A percentile compares a stretch with the other conserved stretches of the same genome.
Conservation (phyloP, 1,140 invertebrate species). For the Bombus fervidus region DNA sequence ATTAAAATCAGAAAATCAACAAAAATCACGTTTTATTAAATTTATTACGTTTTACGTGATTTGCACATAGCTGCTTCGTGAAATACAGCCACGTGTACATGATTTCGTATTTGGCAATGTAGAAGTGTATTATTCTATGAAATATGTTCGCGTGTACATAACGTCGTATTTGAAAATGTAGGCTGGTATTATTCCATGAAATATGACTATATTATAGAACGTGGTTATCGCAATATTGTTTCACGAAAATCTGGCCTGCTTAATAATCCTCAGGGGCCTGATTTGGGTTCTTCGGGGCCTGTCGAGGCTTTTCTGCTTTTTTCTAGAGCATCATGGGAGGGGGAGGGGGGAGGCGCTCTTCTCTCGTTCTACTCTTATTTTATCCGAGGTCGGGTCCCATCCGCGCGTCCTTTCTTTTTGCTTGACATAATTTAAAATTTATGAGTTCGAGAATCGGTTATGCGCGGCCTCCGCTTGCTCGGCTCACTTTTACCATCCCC, state of each 20-base stretch:
- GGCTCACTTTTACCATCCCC: constrained; percentile 56
- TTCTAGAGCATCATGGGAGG: constrained; percentile 56
- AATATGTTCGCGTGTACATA: too few species aligned
- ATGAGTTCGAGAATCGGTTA: constrained; percentile 80
- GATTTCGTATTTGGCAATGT: too few species aligned
- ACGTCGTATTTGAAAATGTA: too few species aligned
- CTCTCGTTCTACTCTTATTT: constrained; percentile 64
- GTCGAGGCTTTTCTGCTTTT: constrained; percentile 61
- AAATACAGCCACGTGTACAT: too few species aligned
- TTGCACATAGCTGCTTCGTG: too few species aligned
- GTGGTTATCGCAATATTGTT: not conserved
- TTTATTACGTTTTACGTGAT: too few species aligned
- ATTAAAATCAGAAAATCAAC: too few species aligned
- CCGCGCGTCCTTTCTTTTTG: constrained; percentile 75
- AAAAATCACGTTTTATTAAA: too few species aligned
- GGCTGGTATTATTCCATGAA: not conserved
- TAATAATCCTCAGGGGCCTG: constrained; percentile 32
- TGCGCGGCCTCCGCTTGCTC: constrained; percentile 57
- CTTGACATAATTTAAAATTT: constrained; percentile 81
- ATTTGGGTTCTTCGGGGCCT: constrained; percentile 16
- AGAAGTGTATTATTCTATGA: too few species aligned
- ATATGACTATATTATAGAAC: not conserved
- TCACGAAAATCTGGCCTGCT: not conserved
- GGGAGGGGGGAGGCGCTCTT: not conserved
- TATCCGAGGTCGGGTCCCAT: constrained; percentile 69